Evolutionary conservation across 2,888 invertebrate species (phyloP).

Genomic region (Gari tellinella): DNA sequence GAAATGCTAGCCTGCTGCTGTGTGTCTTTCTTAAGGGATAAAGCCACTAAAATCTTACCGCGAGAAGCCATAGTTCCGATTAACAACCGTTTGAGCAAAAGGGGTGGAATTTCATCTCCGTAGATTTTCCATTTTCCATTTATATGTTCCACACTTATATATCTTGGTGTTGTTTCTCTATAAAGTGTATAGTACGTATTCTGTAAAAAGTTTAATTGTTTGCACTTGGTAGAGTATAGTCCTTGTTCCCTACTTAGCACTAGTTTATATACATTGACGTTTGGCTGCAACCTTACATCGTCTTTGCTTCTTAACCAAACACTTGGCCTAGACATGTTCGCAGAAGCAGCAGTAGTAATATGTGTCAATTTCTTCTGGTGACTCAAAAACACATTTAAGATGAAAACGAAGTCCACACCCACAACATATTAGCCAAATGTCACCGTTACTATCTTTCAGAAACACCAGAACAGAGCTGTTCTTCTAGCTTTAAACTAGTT

Average conservation of each 20-base stretch:
- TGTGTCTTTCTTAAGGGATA: too few species aligned
- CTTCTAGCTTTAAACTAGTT: constrained; percentile 18
- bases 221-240: neutral
- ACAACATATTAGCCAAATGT: constrained; percentile 18
- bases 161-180: neutral
- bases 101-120: too few species aligned
- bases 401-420: constrained; percentile 14
- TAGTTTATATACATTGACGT: neutral
- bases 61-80: too few species aligned
- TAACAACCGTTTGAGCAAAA: too few species aligned
- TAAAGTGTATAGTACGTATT: neutral
- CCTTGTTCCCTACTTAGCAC: too few species aligned
- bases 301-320: neutral
- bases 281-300: neutral
- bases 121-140: neutral
- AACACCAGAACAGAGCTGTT: constrained; percentile 15
- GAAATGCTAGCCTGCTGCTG: too few species aligned
- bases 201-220: neutral
- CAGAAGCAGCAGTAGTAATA: neutral
- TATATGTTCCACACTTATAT: neutral
- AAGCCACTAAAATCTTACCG: too few species aligned
- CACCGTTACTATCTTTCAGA: constrained; percentile 14
- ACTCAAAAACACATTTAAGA: constrained; percentile 14
- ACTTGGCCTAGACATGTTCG: neutral
- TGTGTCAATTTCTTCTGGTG: constrained; percentile 6